phyloP scores from a whole-genome alignment of 2,888 invertebrate species.

The Caenorhabditis virilis region DNA sequence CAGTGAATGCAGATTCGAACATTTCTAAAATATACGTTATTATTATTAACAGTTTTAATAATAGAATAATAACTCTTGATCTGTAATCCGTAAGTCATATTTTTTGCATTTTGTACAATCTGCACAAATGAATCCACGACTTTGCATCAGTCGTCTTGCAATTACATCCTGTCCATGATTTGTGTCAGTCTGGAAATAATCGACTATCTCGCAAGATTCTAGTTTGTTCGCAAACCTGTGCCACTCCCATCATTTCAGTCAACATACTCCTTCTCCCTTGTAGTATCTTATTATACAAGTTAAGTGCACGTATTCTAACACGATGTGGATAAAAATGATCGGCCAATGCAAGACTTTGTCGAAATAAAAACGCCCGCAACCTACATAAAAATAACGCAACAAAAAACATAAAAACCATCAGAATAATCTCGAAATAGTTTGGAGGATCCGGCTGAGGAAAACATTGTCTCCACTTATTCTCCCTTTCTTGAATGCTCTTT shows the following conservation, averaged over 20 bases:
- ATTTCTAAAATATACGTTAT: constrained; percentile 48
- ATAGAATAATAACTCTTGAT: constrained; percentile 38
- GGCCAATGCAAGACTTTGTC: constrained; percentile 52
- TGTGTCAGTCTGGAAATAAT: constrained; percentile 23
- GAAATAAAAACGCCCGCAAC: constrained; percentile 46
- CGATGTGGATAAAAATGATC: constrained; percentile 55
- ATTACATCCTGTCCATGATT: constrained; percentile 39
- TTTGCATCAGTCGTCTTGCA: constrained; percentile 37
- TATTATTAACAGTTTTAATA: neutral
- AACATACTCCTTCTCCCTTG: constrained; percentile 40
- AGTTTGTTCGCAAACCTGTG: too few species aligned
- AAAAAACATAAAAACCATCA: constrained; percentile 49
- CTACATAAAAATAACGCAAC: constrained; percentile 41
- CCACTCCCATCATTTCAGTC: constrained; percentile 27
- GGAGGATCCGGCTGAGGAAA: constrained; percentile 59
- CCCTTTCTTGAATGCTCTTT: constrained; percentile 33
- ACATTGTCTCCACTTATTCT: constrained; percentile 53
- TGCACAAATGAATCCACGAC: constrained; percentile 37
- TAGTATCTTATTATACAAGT: constrained; percentile 51
- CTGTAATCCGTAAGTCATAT: constrained; percentile 46
- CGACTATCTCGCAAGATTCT: too few species aligned
- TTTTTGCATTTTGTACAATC: constrained; percentile 49
- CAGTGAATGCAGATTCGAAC: constrained; percentile 55
- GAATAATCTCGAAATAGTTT: constrained; percentile 42
- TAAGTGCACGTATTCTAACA: constrained; percentile 47